Percentiles rank a stretch among this genome's conserved stretches.
Conservation (phyloP, 2,113 vertebrate genomes). For the Cebus imitator region DNA sequence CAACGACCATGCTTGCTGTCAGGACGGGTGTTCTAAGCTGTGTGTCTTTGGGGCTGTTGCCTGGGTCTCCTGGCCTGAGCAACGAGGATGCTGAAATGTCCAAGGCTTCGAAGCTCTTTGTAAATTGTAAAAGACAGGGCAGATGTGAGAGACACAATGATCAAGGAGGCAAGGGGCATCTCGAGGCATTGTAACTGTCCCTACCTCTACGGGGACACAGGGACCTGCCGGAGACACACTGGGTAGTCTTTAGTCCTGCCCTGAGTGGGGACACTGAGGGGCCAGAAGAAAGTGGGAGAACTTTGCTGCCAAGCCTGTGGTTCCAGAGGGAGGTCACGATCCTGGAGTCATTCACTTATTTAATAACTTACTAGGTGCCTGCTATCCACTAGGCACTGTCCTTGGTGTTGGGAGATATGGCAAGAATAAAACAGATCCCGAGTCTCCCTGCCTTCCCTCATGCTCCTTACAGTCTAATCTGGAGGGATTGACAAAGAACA, state of each 20-base stretch:
- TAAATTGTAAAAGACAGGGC: neutral
- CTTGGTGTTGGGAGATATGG: neutral
- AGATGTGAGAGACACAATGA: too few species aligned
- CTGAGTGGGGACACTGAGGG: neutral
- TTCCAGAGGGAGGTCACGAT: neutral
- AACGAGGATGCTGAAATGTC: neutral
- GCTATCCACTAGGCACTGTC: accelerated
- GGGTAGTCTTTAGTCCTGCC: accelerated
- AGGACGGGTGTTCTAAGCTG: neutral
- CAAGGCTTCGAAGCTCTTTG: neutral
- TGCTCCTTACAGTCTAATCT: neutral
- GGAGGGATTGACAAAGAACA: neutral
- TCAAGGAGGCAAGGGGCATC: accelerated
- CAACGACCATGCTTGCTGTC: accelerated
- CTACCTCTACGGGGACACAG: neutral
- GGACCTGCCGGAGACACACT: too few species aligned
- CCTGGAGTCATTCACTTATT: neutral
- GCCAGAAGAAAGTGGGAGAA: too few species aligned
- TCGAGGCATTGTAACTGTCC: neutral
- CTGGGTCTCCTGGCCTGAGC: neutral
- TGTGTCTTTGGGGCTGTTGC: too few species aligned
- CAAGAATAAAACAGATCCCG: neutral
- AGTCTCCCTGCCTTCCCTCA: too few species aligned
- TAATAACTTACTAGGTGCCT: neutral
- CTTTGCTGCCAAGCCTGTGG: neutral